Evolutionary conservation across 2,888 invertebrate genomes (phyloP).

Genomic region (Cryptus armator): DNA sequence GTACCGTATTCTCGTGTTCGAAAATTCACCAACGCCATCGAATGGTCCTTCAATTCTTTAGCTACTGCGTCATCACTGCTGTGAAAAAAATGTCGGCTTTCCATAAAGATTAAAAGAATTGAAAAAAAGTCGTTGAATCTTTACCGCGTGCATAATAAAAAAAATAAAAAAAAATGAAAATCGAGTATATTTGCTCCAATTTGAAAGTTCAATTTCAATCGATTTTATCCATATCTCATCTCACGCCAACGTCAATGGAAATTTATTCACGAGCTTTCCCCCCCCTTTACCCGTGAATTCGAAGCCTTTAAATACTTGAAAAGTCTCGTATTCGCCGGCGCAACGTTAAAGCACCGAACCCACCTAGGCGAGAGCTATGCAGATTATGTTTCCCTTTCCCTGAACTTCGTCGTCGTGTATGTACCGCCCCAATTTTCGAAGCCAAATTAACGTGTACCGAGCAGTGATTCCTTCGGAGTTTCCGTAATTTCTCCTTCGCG

Average conservation of each 20-base stretch:
- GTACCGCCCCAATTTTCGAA: background rate
- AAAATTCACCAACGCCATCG: background rate
- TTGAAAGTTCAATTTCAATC: constrained; percentile 38
- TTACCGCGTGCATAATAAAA: background rate
- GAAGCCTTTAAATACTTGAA: background rate
- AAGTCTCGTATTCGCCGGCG: background rate
- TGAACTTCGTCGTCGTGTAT: background rate
- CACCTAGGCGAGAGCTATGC: too few species aligned
- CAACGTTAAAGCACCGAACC: background rate
- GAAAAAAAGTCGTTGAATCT: background rate
- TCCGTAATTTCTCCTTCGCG: background rate
- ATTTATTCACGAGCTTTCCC: constrained; percentile 12
- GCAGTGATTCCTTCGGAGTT: constrained; percentile 24
- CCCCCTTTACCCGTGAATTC: background rate
- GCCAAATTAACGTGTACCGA: constrained; percentile 40
- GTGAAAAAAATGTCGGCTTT: background rate
- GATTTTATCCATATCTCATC: constrained; percentile 4
- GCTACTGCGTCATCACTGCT: background rate
- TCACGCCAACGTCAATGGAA: constrained; percentile 13
- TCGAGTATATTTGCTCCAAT: background rate
- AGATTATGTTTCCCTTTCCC: background rate
- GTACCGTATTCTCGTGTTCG: constrained; percentile 9
- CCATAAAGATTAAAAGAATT: background rate
- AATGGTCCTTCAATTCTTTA: background rate
- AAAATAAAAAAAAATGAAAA: background rate